Evolutionary conservation across 2,797 vertebrate species (phyloP).

Genomic region (Presbytis comata): DNA sequence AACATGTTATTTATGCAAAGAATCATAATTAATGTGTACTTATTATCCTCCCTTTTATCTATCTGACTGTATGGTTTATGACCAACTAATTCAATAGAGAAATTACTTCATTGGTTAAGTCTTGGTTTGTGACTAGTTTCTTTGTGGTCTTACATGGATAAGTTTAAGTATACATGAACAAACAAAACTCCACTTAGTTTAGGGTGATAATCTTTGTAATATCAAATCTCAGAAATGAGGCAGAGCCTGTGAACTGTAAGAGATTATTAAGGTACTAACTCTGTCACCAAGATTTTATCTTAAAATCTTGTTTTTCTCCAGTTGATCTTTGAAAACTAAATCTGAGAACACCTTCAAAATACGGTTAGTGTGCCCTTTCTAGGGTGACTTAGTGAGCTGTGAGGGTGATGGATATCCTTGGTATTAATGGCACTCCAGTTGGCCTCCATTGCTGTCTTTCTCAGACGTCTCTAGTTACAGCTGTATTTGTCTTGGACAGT

Average conservation of each 20-base stretch:
- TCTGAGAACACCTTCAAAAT: conserved; percentile 36
- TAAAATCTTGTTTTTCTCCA: background rate
- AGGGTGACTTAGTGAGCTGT: background rate
- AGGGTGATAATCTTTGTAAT: background rate
- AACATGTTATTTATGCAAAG: background rate
- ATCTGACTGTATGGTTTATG: background rate
- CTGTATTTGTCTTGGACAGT: conserved; percentile 25
- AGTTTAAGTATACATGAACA: conserved; percentile 27
- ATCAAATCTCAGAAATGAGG: conserved; percentile 33
- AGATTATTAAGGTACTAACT: conserved; percentile 17
- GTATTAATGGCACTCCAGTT: background rate
- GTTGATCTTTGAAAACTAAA: conserved; percentile 12
- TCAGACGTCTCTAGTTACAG: conserved; percentile 40
- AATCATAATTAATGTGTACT: background rate
- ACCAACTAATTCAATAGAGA: background rate
- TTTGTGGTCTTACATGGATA: background rate
- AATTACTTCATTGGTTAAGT: conserved; percentile 1
- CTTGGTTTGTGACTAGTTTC: conserved; percentile 26
- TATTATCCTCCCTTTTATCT: background rate
- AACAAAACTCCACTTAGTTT: background rate
- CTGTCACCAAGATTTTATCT: background rate
- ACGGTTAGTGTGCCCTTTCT: background rate
- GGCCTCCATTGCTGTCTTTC: background rate
- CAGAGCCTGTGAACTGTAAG: conserved; percentile 14
- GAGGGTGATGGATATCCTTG: background rate